These are phyloP conservation scores for Belgica antarctica DNA, from an alignment of 2,888 invertebrate species.

Conservation along the genomic window DNA sequence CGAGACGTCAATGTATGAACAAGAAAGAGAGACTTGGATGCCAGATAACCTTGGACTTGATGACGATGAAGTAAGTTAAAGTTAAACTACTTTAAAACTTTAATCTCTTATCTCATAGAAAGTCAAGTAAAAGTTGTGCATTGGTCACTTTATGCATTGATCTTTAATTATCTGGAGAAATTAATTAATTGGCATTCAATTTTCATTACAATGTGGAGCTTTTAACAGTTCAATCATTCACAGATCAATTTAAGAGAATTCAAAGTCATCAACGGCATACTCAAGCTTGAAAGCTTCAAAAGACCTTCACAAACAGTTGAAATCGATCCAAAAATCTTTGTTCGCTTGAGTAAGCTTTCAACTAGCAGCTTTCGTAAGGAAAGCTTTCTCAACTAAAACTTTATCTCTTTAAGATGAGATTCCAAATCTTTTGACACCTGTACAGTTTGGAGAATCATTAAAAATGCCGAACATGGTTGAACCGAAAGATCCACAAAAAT, in stretches of 20 bases:
- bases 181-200: too few species aligned
- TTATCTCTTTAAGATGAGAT: background rate
- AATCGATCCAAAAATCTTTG: constrained; percentile 8
- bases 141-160: too few species aligned
- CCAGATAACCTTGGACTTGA: constrained; percentile 7
- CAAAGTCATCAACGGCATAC: constrained; percentile 35
- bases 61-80: background rate
- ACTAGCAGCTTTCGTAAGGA: background rate
- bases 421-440: background rate
- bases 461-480: background rate
- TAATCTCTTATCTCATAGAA: too few species aligned
- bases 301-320: constrained; percentile 26
- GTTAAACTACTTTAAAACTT: too few species aligned
- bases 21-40: background rate
- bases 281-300: constrained; percentile 17
- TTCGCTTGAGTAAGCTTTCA: constrained; percentile 16
- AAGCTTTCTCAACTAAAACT: background rate
- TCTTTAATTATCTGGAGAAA: too few species aligned
- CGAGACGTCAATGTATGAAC: constrained; percentile 3
- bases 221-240: background rate
- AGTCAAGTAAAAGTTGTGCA: too few species aligned
- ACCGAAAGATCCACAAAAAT: background rate
- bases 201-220: background rate
- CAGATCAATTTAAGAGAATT: constrained; percentile 31
- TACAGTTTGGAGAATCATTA: background rate